Evolutionary conservation across 2,113 vertebrate genomes (phyloP).

Genomic region (Elgaria multicarinata): DNA sequence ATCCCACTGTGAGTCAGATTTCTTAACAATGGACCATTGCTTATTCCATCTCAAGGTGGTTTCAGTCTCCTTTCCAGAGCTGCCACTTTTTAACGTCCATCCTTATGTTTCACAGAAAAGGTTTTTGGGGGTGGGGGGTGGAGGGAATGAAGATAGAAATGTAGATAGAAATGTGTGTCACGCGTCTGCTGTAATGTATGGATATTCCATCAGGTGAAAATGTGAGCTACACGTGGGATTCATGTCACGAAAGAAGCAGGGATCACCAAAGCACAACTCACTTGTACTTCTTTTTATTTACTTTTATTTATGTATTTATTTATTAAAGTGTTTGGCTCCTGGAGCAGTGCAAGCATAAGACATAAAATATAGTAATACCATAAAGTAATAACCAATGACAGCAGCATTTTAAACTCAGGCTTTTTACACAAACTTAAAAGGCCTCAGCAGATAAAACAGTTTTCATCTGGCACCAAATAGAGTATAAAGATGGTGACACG

Average conservation of each 20-base stretch:
- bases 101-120: not conserved
- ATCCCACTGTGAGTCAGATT: slow-evolving; percentile 5
- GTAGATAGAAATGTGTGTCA: not conserved
- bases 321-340: not conserved
- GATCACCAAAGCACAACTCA: not conserved
- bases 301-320: not conserved
- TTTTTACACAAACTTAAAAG: not conserved
- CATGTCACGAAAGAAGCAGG: not conserved
- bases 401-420: not conserved
- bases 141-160: not conserved
- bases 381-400: not conserved
- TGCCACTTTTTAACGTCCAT: not conserved
- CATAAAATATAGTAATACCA: not conserved
- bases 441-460: not conserved
- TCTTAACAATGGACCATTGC: not conserved
- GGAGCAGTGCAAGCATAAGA: not conserved
- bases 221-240: not conserved
- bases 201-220: not conserved
- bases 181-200: not conserved
- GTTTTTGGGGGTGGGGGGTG: not conserved
- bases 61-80: not conserved
- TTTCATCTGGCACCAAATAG: not conserved
- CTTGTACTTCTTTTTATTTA: not conserved
- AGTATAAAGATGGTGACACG: too few relatives aligned
- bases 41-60: not conserved